phyloP scores from a whole-genome alignment of 2,797 vertebrate species.

The Microctenopoma steveboyesi region DNA sequence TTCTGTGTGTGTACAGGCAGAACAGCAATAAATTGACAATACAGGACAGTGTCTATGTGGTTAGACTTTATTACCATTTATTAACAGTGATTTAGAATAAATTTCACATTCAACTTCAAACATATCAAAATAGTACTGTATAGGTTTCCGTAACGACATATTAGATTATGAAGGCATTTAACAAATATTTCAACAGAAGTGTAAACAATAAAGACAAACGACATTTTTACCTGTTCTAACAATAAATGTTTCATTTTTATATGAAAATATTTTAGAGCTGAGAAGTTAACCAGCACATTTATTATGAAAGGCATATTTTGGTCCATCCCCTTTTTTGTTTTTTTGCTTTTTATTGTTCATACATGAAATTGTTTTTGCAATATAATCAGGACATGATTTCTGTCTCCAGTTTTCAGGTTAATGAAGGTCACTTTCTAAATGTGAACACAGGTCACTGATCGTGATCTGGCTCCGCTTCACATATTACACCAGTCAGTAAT shows the following conservation, averaged over 20 bases:
- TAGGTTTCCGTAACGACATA: constrained; percentile 60
- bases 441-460: constrained; percentile 21
- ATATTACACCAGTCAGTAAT: constrained; percentile 13
- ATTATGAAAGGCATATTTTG: constrained; percentile 60
- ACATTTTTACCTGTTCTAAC: constrained; percentile 42
- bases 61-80: constrained; percentile 62
- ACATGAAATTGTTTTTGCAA: constrained; percentile 28
- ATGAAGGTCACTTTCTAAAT: constrained; percentile 49
- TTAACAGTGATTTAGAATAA: constrained; percentile 61
- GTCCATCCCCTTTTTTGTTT: constrained; percentile 36
- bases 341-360: constrained; percentile 18
- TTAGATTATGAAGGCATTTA: constrained; percentile 57
- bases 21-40: background rate
- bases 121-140: constrained; percentile 77
- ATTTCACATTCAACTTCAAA: constrained; percentile 65
- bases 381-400: constrained; percentile 29
- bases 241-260: constrained; percentile 59
- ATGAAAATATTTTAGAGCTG: constrained; percentile 73
- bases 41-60: background rate
- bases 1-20: background rate
- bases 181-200: constrained; percentile 48
- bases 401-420: constrained; percentile 25
- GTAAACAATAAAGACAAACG: constrained; percentile 55
- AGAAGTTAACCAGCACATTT: constrained; percentile 57
- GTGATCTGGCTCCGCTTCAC: constrained; percentile 13